Evolutionary conservation across 2,797 vertebrate genomes (phyloP).

Genomic region (Acrossocheilus wenchowensis): DNA sequence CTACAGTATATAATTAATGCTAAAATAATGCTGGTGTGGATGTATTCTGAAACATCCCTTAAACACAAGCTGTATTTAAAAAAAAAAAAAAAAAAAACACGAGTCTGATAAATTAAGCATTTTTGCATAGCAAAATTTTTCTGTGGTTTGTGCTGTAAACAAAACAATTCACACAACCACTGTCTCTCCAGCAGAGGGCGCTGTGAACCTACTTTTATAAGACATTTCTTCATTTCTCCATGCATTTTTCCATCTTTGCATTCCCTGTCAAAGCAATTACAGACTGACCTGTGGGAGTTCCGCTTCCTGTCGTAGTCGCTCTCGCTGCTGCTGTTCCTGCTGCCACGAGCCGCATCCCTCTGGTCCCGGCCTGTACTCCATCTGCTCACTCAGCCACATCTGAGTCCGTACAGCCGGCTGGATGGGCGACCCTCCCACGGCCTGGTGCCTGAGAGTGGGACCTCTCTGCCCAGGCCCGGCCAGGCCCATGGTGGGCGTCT

Average conservation of each 20-base stretch:
- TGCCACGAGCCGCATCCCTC: conserved; percentile 78
- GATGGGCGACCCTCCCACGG: conserved; percentile 83
- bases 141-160: neutral
- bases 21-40: neutral
- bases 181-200: conserved; percentile 74
- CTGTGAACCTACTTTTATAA: conserved; percentile 50
- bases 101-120: neutral
- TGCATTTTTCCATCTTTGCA: neutral
- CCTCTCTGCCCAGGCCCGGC: conserved; percentile 74
- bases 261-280: neutral
- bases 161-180: neutral
- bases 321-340: conserved; percentile 72
- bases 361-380: conserved; percentile 81
- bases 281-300: conserved; percentile 78
- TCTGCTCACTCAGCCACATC: conserved; percentile 95
- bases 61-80: neutral
- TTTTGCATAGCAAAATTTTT: neutral
- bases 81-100: fast-evolving
- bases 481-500: conserved; percentile 61
- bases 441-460: conserved; percentile 76
- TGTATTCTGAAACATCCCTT: neutral
- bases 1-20: neutral
- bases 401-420: conserved; percentile 90
- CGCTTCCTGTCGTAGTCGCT: conserved; percentile 73
- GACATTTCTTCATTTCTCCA: neutral